These are phyloP conservation scores for Paraplagusia blochii DNA, from an alignment of 2,113 vertebrate genomes.

Conservation along the genomic window DNA sequence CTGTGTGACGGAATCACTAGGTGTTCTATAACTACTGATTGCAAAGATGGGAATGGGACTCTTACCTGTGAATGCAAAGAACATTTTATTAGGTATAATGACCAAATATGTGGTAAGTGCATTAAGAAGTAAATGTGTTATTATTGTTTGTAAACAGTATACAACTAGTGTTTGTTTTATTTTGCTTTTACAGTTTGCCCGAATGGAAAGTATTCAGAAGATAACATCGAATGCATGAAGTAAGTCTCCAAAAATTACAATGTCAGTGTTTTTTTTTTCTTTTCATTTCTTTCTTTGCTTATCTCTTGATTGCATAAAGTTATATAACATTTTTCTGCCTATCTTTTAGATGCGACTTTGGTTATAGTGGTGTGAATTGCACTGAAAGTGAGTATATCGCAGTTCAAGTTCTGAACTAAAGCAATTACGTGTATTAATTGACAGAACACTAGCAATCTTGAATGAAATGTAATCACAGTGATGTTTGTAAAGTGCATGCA, in stretches of 20 bases:
- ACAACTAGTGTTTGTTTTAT: not conserved
- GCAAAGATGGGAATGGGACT: accelerated
- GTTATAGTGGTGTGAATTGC: constrained; percentile 70
- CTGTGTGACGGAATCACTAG: not conserved
- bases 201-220: not conserved
- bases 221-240: not conserved
- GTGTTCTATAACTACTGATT: accelerated
- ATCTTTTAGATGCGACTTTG: constrained; percentile 68
- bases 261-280: not conserved
- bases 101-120: constrained; percentile 50
- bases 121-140: not conserved
- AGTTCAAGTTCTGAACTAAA: no score
- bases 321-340: no score
- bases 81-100: accelerated
- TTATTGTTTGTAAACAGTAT: not conserved
- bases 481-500: no score
- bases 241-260: constrained; percentile 40
- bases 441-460: no score
- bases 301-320: no score
- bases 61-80: constrained; percentile 3
- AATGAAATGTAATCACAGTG: no score
- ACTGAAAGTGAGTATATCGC: constrained; percentile 69
- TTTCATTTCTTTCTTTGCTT: no score
- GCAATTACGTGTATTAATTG: no score
- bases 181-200: constrained; percentile 57